Conservation (phyloP, 2,797 vertebrate genomes). For the Sebastes umbrosus region DNA sequence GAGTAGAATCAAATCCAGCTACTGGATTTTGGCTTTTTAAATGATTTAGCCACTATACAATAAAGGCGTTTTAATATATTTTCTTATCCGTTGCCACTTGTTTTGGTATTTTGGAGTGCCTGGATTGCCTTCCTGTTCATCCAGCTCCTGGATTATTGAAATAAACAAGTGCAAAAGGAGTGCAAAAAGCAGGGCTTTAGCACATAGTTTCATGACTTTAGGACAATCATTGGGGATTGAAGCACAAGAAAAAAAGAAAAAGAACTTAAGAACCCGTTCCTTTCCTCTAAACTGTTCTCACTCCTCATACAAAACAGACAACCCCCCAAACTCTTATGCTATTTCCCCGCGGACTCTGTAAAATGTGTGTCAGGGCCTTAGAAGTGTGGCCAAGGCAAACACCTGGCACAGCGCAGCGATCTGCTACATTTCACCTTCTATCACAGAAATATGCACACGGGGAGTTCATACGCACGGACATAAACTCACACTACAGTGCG, state of each 20-base stretch:
- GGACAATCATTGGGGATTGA: background rate
- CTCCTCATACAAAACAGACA: conserved; percentile 27
- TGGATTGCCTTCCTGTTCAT: too few relatives aligned
- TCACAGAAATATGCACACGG: conserved; percentile 67
- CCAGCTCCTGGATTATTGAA: conserved; percentile 2
- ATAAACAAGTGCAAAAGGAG: background rate
- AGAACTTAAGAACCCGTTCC: background rate
- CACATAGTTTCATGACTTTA: conserved; percentile 1
- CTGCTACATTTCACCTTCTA: conserved; percentile 71
- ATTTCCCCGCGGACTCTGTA: conserved; percentile 50
- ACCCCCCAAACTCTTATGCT: conserved; percentile 34
- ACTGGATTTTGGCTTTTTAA: too few relatives aligned
- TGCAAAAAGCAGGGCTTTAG: background rate
- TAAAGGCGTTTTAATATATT: too few relatives aligned
- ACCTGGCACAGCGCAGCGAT: conserved; percentile 59
- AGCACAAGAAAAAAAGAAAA: conserved; percentile 18
- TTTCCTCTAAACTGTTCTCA: conserved; percentile 44
- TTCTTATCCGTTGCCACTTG: too few relatives aligned
- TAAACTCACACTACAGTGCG: conserved; percentile 39
- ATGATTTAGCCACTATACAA: too few relatives aligned
- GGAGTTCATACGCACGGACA: conserved; percentile 54
- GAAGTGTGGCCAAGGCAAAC: conserved; percentile 74
- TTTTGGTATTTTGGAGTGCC: too few relatives aligned
- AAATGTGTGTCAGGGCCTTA: conserved; percentile 72
- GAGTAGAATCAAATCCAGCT: background rate